These are phyloP conservation scores for Tetheella fluctuosa DNA, from an alignment of 2,888 invertebrate species.

Conservation along the genomic window DNA sequence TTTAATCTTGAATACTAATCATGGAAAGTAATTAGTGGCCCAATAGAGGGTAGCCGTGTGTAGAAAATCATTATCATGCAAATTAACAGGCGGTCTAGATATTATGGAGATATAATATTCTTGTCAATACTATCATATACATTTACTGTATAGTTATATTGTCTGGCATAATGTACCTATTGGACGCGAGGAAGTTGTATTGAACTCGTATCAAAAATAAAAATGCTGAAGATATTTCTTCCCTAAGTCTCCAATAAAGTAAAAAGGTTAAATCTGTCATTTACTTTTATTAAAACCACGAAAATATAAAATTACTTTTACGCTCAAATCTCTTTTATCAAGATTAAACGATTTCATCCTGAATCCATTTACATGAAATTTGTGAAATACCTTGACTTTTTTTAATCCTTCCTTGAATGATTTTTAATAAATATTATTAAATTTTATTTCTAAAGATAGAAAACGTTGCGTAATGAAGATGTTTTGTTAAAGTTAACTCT, in stretches of 20 bases:
- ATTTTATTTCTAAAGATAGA: too few species aligned
- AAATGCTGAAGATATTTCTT: not conserved
- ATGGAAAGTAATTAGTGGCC: slow-evolving; percentile 31
- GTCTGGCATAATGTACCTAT: too few species aligned
- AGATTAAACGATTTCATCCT: not conserved
- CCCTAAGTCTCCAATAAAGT: not conserved
- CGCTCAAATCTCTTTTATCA: not conserved
- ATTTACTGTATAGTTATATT: too few species aligned
- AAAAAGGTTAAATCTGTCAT: slow-evolving; percentile 11
- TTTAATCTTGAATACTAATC: slow-evolving; percentile 33
- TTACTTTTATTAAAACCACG: not conserved
- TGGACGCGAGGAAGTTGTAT: not conserved
- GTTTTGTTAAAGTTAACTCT: too few species aligned
- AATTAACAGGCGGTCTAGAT: slow-evolving; percentile 27
- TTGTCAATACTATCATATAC: too few species aligned
- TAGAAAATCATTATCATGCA: slow-evolving; percentile 35
- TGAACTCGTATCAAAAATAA: not conserved
- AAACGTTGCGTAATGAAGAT: too few species aligned
- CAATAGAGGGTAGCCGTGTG: slow-evolving; percentile 20
- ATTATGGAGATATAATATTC: not conserved
- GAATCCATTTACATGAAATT: slow-evolving; percentile 5
- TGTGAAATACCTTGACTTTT: not conserved
- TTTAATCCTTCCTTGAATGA: too few species aligned
- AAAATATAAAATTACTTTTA: not conserved
- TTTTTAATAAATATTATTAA: too few species aligned